Conservation (phyloP, 92 coral and sea anemone genomes). For the Meandrina meandrites region DNA sequence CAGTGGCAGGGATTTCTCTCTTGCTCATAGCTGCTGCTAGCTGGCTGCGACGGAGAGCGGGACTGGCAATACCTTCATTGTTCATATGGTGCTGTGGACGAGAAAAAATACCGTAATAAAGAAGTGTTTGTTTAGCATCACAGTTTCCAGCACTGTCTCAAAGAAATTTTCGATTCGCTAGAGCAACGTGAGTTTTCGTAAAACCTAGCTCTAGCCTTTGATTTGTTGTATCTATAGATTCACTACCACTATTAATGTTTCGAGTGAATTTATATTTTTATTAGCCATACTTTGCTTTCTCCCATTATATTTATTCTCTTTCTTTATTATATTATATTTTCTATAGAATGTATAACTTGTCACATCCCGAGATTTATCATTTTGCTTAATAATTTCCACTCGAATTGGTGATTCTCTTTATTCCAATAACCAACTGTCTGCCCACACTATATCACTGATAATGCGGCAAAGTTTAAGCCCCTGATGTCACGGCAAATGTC, state of each 20-base stretch:
- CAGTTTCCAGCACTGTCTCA: not conserved
- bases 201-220: not conserved
- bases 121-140: not conserved
- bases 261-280: too few relatives aligned
- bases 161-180: too few relatives aligned
- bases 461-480: not conserved
- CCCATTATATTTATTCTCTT: not conserved
- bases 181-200: not conserved
- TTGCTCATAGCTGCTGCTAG: constrained; percentile 83
- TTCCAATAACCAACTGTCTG: too few relatives aligned
- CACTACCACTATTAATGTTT: not conserved
- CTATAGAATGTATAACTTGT: too few relatives aligned
- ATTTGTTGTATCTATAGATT: not conserved
- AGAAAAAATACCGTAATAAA: not conserved
- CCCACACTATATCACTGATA: too few relatives aligned
- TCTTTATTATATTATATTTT: not conserved
- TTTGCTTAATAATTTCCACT: too few relatives aligned
- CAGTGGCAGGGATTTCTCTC: constrained; percentile 91
- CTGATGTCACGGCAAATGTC: not conserved
- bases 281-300: not conserved
- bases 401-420: too few relatives aligned
- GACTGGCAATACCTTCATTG: constrained; percentile 81
- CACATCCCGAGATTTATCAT: too few relatives aligned
- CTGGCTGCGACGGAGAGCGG: constrained; percentile 89
- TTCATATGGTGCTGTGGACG: constrained; percentile 66